Conservation (phyloP, 2,888 invertebrate genomes). For the Toxonevra muliebris region DNA sequence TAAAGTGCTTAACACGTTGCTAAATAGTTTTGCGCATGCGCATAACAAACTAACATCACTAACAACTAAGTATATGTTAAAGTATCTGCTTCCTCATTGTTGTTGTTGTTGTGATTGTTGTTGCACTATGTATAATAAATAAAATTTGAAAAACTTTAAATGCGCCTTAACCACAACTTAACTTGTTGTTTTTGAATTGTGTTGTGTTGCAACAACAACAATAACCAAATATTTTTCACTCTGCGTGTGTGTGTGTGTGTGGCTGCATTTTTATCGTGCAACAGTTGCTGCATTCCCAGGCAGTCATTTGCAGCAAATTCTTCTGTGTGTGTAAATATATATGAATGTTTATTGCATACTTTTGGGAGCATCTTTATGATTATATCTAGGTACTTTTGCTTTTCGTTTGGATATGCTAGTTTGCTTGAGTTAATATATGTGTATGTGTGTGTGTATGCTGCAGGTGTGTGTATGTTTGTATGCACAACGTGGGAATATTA, state of each 20-base stretch:
- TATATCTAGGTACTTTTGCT: not conserved
- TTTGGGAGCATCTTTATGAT: conserved; percentile 17
- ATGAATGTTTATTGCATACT: conserved; percentile 29
- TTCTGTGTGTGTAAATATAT: conserved; percentile 24
- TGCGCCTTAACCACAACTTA: conserved; percentile 15
- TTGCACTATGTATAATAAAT: conserved; percentile 23
- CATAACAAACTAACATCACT: not conserved
- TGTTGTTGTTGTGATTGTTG: not conserved
- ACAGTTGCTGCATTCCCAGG: conserved; percentile 43
- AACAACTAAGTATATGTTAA: not conserved
- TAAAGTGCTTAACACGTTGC: conserved; percentile 30
- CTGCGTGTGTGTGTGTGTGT: not conserved
- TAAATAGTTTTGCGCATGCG: conserved; percentile 22
- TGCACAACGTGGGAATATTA: too few species aligned
- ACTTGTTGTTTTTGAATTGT: not conserved
- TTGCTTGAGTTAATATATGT: too few species aligned
- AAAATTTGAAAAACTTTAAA: conserved; percentile 34
- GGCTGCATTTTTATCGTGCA: conserved; percentile 40
- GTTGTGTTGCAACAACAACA: conserved; percentile 2
- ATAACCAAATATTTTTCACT: not conserved
- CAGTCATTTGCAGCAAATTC: conserved; percentile 47
- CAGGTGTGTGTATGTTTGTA: too few species aligned
- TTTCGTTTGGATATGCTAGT: not conserved
- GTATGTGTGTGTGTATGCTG: not conserved
- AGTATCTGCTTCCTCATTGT: not conserved